These are phyloP conservation scores for Paratilapia polleni DNA, from an alignment of 2,113 vertebrate species.

Conservation along the genomic window DNA sequence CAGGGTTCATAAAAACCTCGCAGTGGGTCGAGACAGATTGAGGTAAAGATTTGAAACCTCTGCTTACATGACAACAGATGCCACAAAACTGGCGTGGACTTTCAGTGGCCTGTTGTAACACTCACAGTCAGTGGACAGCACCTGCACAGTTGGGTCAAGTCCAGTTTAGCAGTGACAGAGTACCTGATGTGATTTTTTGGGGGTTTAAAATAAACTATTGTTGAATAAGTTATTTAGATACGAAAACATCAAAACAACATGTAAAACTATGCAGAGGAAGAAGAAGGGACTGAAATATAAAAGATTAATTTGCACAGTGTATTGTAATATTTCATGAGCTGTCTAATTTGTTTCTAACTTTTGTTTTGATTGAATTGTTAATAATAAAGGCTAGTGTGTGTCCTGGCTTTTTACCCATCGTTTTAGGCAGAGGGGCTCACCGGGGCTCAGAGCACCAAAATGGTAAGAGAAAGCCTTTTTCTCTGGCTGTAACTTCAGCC, in stretches of 20 bases:
- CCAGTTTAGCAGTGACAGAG: not conserved
- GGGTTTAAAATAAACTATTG: not conserved
- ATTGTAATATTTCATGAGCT: not conserved
- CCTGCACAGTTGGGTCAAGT: not conserved
- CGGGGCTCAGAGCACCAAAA: not conserved
- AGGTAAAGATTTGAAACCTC: not conserved
- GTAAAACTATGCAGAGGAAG: not conserved
- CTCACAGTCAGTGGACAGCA: not conserved
- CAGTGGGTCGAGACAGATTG: not conserved
- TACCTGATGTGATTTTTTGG: not conserved
- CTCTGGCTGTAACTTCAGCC: constrained; percentile 32
- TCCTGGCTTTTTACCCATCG: not conserved
- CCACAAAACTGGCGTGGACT: not conserved
- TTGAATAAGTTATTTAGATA: not conserved
- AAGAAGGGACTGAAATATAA: not conserved
- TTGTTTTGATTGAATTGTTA: not conserved
- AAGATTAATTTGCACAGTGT: not conserved
- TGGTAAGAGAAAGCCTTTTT: constrained; percentile 18
- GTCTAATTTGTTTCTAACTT: not conserved
- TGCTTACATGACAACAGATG: not conserved
- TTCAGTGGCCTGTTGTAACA: not conserved
- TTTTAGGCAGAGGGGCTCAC: not conserved
- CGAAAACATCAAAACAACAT: not conserved
- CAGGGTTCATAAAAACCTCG: not conserved
- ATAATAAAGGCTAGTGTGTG: not conserved